A percentile compares a stretch with the other conserved stretches of the same genome.
Conservation (phyloP, 2,797 vertebrate genomes). For the Leptatherina wallacei region DNA sequence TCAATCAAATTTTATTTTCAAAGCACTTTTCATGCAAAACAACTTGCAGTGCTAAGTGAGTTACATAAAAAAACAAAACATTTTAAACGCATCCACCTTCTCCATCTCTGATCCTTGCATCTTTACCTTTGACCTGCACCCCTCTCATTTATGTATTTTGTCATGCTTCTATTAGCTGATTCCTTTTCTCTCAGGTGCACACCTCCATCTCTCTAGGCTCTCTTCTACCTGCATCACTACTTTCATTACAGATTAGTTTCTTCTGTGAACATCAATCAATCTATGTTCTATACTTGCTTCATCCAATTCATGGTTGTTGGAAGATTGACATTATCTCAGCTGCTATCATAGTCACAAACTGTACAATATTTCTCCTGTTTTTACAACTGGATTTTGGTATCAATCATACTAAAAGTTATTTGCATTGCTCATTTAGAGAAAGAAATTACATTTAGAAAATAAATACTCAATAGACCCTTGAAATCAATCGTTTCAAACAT, state of each 20-base stretch:
- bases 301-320: no score
- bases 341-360: no score
- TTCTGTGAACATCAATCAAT: no score
- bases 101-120: neutral
- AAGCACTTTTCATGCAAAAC: no score
- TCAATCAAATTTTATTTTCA: no score
- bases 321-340: no score
- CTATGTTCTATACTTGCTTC: no score
- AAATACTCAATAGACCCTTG: neutral
- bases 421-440: neutral
- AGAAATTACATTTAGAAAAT: constrained; percentile 1
- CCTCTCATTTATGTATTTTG: no score
- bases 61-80: no score
- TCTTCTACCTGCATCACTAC: neutral
- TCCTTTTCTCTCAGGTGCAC: neutral
- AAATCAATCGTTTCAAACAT: no score
- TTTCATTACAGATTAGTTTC: neutral
- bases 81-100: neutral
- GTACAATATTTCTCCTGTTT: no score
- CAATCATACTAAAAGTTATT: neutral
- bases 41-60: no score
- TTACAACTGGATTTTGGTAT: neutral
- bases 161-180: neutral
- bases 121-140: neutral
- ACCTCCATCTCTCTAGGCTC: neutral